Evolutionary conservation across 2,888 invertebrate genomes (phyloP), one percentile per base, ranked within the genome.

Genomic region (Aspidiotus destructor): DNA sequence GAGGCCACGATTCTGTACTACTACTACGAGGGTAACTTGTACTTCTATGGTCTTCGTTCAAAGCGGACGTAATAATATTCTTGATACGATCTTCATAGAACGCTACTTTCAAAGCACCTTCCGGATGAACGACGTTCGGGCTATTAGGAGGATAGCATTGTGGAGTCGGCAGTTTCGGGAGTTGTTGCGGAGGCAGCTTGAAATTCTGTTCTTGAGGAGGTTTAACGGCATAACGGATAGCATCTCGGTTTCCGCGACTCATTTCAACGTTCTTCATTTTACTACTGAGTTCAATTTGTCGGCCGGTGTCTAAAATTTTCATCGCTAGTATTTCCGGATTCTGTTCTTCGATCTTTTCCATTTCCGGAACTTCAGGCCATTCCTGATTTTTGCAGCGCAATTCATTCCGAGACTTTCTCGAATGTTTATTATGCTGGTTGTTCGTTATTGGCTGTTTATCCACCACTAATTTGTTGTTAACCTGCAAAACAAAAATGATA

Each of bases 31-130:
- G 58, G 58, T 58, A 58, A 58, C 58, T 58, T 40, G 16, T 17
- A 58, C 13, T 17, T 58, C 40, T 58, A 17, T 15, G 17, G 76
- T 91, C 92, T 77, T 92, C 92, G 77, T 92, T 92, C 52, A 92
- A 79, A 65, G 89, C 91, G 5, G 87, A 87, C 2, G 89, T 89
- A 71, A 92, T 92, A 71, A 92, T 89, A 75, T 87, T 89, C 79
- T 92, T 90, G 57, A 92, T 81, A 41, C 93, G 82, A 78, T 94
- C 92, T 77, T 94, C 92, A 77, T 92, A 92, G 77, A 92, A 91
- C 68, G 89, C 87, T 71, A 88, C 85, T 75, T 87, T 85, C 1
- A 90, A 90, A n/a, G 92, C 87, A 77, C 90, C 89, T 75, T 87
- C 86, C 62, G 82, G 81, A 75, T 83, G 81, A 73, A n/a, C 60